phyloP scores from a whole-genome alignment of 2,797 vertebrate species.

The Propithecus perrieri region DNA sequence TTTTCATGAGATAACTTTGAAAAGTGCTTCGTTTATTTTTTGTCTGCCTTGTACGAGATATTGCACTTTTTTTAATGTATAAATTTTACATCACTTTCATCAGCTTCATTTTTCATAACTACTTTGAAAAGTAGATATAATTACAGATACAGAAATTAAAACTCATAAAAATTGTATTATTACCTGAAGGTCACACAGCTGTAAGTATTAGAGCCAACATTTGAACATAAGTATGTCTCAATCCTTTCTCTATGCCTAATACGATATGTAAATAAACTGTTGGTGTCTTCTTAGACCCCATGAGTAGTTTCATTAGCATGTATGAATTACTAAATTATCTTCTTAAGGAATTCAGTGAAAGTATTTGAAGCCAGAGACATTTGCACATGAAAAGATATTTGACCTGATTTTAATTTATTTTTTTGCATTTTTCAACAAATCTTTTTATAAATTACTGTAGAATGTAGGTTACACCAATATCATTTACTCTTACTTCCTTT shows the following conservation, averaged over 20 bases:
- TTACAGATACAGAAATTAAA: neutral
- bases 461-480: neutral
- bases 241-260: neutral
- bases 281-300: neutral
- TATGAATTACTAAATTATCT: neutral
- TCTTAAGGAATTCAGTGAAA: neutral
- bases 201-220: neutral
- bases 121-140: neutral
- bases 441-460: neutral
- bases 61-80: neutral
- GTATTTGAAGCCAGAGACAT: neutral
- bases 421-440: neutral
- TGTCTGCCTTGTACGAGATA: neutral
- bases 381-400: neutral
- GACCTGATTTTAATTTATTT: neutral
- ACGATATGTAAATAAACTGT: neutral
- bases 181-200: neutral
- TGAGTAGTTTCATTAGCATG: neutral
- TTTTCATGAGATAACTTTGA: neutral
- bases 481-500: neutral
- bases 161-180: neutral
- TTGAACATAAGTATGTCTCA: neutral
- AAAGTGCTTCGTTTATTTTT: neutral
- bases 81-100: neutral
- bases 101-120: slow-evolving; percentile 5